Base-by-base conservation (phyloP, 2,888 invertebrate species). In the Chorisops tibialis region DNA sequence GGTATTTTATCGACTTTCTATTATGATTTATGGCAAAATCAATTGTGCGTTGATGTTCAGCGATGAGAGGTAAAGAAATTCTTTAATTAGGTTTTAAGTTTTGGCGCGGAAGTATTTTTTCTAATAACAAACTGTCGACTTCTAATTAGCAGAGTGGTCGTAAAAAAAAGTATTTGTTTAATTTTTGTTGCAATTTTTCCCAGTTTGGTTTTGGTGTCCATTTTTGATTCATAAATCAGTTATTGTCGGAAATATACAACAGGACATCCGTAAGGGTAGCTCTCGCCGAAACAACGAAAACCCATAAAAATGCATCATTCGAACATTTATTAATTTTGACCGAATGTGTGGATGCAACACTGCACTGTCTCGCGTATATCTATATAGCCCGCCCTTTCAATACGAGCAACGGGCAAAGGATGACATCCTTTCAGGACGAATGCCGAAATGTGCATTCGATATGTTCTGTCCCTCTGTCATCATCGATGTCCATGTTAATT, bases 281-380 rank as follows among this genome's bases (percentile, higher is more conserved):
- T 21, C 19, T 45, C 48, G 52, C 38, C 9, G 71, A 75, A 75
- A 77, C 76, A 74, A 71, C 68, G 72, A 78, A 77, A 76, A 73
- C 74, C 76, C 77, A 77, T 75, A 77, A 77, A 77, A 77, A 75
- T 76, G 75, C 76, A 77, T 75, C 68, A 68, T 65, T 65, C 62
- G 63, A 65, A 65, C 65, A 65, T 65, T 65, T 62, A 62, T 65
- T 65, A 65, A 65, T 62, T 65, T 65, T 62, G 62, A 63, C 51
- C 65, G 60, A 65, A 60, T 51, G 62, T n/a, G n/a, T n/a, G n/a
- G 56, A 65, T 65, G 65, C 62, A 65, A 60, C 43, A 14, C 18
- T 16, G 43, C 43, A 43, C 16, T 43, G 9, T 41, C n/a, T 30
- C 30, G 2, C 30, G 30, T 30, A 30, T 9, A n/a, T n/a, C n/a